Percentiles rank a stretch among this genome's conserved stretches.
Conservation (phyloP, 2,888 invertebrate species). For the Balanococcus diminutus region DNA sequence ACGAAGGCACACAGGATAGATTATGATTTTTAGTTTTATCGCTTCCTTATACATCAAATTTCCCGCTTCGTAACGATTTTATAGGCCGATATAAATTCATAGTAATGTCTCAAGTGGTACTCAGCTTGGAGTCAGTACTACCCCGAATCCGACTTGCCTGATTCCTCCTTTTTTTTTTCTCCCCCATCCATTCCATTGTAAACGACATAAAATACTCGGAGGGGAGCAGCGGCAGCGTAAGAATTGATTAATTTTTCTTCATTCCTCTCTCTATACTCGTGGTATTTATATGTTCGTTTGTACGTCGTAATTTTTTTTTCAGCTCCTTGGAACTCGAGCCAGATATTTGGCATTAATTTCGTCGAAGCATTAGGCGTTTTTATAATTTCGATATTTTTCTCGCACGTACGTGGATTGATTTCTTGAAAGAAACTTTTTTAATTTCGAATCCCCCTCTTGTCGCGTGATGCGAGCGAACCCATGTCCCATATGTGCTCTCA, state of each 20-base stretch:
- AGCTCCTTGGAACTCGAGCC: neutral
- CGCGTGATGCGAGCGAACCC: no score
- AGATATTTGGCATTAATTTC: neutral
- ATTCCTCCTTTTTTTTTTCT: no score
- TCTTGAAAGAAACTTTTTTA: neutral
- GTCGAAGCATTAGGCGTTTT: neutral
- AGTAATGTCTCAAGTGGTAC: conserved; percentile 38
- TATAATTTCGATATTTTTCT: neutral
- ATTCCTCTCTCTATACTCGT: neutral
- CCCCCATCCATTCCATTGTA: neutral
- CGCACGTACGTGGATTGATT: neutral
- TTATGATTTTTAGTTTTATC: conserved; percentile 39
- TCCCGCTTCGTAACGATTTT: conserved; percentile 38
- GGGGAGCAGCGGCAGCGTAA: neutral
- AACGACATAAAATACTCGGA: neutral
- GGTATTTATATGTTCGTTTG: neutral
- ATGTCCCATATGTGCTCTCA: neutral
- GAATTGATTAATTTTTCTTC: conserved; percentile 32
- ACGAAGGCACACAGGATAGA: conserved; percentile 18
- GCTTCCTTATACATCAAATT: conserved; percentile 35
- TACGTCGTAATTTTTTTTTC: neutral
- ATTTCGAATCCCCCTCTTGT: neutral
- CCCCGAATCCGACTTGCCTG: no score
- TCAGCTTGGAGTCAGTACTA: neutral
- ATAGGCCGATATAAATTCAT: conserved; percentile 42